These are phyloP conservation scores for Ranitomeya imitator DNA, from an alignment of 2,113 vertebrate genomes.

Conservation along the genomic window DNA sequence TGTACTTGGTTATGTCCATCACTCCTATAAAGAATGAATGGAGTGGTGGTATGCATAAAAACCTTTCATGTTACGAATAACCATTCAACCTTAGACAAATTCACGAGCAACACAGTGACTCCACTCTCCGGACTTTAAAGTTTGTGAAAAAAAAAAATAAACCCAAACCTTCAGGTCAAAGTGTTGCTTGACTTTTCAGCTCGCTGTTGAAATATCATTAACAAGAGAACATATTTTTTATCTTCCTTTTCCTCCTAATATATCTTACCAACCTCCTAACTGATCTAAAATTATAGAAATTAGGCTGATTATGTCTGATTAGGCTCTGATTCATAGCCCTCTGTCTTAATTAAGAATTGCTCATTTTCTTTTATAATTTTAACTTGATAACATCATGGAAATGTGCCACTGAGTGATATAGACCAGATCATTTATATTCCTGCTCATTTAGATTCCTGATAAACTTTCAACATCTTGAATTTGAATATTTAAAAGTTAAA, in stretches of 20 bases:
- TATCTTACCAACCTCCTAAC: constrained; percentile 40
- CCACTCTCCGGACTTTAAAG: neutral
- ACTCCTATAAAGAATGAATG: too few relatives aligned
- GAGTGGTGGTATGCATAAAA: too few relatives aligned
- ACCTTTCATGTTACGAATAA: too few relatives aligned
- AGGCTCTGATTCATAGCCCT: constrained; percentile 46
- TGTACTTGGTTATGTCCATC: too few relatives aligned
- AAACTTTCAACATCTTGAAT: constrained; percentile 16
- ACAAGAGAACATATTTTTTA: neutral
- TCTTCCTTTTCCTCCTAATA: constrained; percentile 8
- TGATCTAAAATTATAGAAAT: constrained; percentile 54
- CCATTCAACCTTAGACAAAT: neutral
- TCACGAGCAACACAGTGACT: neutral
- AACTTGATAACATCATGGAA: constrained; percentile 38
- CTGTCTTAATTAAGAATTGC: constrained; percentile 52
- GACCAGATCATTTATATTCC: constrained; percentile 45
- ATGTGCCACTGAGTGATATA: constrained; percentile 43
- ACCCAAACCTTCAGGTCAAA: neutral
- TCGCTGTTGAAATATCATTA: neutral
- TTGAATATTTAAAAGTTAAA: constrained; percentile 46
- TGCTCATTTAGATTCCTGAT: constrained; percentile 41
- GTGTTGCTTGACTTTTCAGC: neutral
- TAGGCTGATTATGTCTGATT: constrained; percentile 56
- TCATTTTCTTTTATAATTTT: constrained; percentile 52
- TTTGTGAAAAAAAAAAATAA: neutral